These are phyloP conservation scores for Tetrax tetrax DNA, from an alignment of 2,113 vertebrate species.

Conservation along the genomic window DNA sequence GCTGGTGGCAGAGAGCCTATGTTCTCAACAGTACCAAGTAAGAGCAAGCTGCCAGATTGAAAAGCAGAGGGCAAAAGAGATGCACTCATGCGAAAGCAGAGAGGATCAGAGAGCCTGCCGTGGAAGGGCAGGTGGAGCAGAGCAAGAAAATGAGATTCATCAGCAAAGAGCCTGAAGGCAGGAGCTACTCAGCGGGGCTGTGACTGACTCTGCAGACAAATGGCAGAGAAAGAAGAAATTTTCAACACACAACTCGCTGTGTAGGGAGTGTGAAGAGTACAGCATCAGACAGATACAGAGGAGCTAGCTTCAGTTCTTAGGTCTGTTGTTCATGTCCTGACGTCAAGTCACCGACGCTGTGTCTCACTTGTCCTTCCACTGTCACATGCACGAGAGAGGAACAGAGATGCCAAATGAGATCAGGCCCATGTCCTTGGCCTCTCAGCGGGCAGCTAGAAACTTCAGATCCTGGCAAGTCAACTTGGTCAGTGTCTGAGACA, in stretches of 20 bases:
- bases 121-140: slow-evolving; percentile 45
- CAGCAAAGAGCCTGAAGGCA: slow-evolving; percentile 42
- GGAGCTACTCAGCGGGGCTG: neutral
- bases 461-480: neutral
- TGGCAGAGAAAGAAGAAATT: neutral
- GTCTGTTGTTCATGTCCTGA: neutral
- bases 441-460: neutral
- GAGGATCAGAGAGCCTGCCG: slow-evolving; percentile 31
- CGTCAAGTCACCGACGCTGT: neutral
- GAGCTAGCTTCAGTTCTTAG: neutral
- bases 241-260: neutral
- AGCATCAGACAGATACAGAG: neutral
- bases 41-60: slow-evolving; percentile 16
- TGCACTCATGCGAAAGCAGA: slow-evolving; percentile 46
- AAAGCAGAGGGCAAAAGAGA: slow-evolving; percentile 49
- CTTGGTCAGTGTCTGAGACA: neutral
- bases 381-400: neutral
- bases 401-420: neutral
- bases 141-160: neutral
- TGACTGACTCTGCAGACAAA: neutral
- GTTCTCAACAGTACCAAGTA: neutral
- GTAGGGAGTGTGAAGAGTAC: too few species aligned
- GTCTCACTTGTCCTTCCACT: neutral
- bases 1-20: neutral
- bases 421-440: neutral